Evolutionary conservation across 2,888 invertebrate genomes (phyloP), one percentile per base, ranked within the genome.

Genomic region (Pristionchus mayeri): DNA sequence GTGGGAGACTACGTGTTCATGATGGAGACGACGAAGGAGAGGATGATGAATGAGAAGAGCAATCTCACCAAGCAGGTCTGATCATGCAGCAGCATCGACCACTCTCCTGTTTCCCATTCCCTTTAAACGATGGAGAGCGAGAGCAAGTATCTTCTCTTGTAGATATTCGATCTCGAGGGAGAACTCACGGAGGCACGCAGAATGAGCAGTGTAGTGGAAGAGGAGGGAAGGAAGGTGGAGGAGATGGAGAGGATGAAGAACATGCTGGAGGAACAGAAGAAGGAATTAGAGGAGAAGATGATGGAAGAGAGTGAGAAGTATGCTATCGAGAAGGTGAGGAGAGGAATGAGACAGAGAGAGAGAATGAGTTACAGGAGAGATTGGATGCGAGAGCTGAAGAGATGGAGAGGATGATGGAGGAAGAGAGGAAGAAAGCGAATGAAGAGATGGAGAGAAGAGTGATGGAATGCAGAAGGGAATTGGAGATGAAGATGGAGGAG

Each of bases 131-230:
- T 30, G 34, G 30, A 34, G 34, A 18, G 44, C 9, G 1, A 18
- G 63, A 30, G 63, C 16, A 30, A 21, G 54, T 21, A 54, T 54
- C 11, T 13, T 16, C 34, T 2, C 30, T 63, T 63, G 18, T n/a
- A 63, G 63, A 13, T 63, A 34, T 30, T 63, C 16, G 63, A 63
- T 34, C 34, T 63, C 30, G 63, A 63, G 34, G 18, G 7, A 11
- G 63, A 63, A 16, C 16, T 63, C 30, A 34, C 30, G 13, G 63
- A 63, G 2, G 63, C 63, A 34, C 30, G 63, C 13, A 63, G 63
- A 63, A 34, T 63, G 30, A 63, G 63, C 34, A 34, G 34, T 63
- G 63, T 63, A 34, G 63, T 63, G 16, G 63, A 63, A 21, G 54
- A 54, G 21, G 54, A 54, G 21, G 54, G 13, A 54, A 9, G 54